Base-by-base conservation (phyloP, 2,113 vertebrate genomes). In the Cyrtonyx montezumae region DNA sequence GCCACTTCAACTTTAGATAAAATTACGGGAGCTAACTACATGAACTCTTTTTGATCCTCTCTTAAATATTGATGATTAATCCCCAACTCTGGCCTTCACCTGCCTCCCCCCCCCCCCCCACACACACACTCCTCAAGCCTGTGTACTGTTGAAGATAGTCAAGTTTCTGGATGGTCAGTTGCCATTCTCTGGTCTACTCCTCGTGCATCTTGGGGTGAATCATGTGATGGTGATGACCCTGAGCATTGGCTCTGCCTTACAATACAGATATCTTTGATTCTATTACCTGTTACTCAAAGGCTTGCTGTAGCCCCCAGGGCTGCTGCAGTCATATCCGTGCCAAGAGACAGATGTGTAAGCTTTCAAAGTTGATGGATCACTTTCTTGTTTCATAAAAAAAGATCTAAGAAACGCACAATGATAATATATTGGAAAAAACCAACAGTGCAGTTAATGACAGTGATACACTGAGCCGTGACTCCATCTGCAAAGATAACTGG, bases 341-440 rank as follows among this genome's bases (percentile, higher is more conserved):
- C 77, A 83, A 80, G 37, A 83, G 79, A 63, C 28, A 63, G 55
- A 82, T 73, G 79, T 7, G 0, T 37, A 74, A 69, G 46, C 34
- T 61, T 93, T 84, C 77, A 69, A 79, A 87, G 70, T 32, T 91
- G 75, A 91, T 77, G 67, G 89, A 91, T 89, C 19, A n/a, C 92
- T 91, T 89, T 91, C 81, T 87, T 92, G 49, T 90, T 66, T n/a
- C 30, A 32, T 56, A 92, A 75, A 94, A 89, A 91, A 55, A 37
- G 55, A 30, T 91, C 91, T 92, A 87, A 91, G 78, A 70, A 95
- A 88, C 78, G 84, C 45, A 25, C 25, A 43, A 49, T 46, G 67
- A 79, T 88, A 92, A 93, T 92, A 87, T 87, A 79, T 77, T 87
- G 79, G 83, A 90, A 91, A 71, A 51, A 94, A 91, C 88, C 94